A percentile compares a stretch with the other conserved stretches of the same genome.
These are phyloP conservation scores for Leucoraja ocellata DNA, from an alignment of 2,797 vertebrate genomes.

Conservation along the genomic window DNA sequence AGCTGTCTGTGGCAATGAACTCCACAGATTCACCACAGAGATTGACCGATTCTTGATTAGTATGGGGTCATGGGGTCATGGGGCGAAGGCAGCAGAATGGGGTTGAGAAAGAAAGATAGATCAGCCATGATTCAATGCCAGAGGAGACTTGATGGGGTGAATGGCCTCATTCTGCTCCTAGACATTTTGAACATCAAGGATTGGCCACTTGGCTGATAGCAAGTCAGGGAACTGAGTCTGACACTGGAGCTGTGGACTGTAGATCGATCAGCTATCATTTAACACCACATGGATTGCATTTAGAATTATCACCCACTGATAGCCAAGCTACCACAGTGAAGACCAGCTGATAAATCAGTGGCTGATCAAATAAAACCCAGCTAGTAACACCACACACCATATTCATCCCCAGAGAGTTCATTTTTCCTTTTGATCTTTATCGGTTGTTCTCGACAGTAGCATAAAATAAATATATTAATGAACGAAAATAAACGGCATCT, in stretches of 20 bases:
- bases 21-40: too few relatives aligned
- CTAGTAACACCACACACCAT: background rate
- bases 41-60: too few relatives aligned
- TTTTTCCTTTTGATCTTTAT: background rate
- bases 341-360: background rate
- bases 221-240: too few relatives aligned
- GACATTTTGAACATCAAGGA: too few relatives aligned
- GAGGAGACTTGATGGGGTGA: too few relatives aligned
- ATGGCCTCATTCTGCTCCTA: too few relatives aligned
- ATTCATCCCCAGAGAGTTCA: background rate
- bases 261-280: background rate
- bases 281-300: background rate
- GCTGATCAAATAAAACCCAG: background rate
- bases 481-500: background rate
- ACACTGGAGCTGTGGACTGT: background rate
- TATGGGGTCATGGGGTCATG: too few relatives aligned
- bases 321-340: background rate
- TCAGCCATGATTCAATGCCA: too few relatives aligned
- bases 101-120: too few relatives aligned
- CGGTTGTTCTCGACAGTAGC: background rate
- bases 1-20: too few relatives aligned
- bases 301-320: background rate
- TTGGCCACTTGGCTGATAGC: too few relatives aligned
- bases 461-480: background rate
- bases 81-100: too few relatives aligned